Evolutionary conservation across 2,888 invertebrate species (phyloP).

Genomic region (Cataglyphis altisquamis): DNA sequence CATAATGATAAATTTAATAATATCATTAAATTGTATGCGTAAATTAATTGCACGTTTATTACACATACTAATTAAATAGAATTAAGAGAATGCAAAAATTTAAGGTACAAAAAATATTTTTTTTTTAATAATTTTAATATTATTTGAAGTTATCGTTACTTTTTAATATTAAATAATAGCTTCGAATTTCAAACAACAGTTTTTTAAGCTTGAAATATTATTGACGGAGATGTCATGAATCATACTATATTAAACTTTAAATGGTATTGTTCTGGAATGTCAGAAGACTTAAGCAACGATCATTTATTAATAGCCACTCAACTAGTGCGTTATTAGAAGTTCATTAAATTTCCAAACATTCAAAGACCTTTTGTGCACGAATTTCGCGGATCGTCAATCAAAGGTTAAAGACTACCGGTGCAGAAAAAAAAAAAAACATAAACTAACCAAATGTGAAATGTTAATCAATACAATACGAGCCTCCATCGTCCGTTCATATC

Average conservation of each 20-base stretch:
- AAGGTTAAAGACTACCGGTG: background rate
- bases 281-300: background rate
- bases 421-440: constrained; percentile 13
- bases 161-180: background rate
- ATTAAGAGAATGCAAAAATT: background rate
- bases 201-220: background rate
- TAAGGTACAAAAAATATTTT: background rate
- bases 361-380: background rate
- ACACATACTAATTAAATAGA: background rate
- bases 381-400: constrained; percentile 9
- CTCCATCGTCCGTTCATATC: constrained; percentile 49
- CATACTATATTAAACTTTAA: background rate
- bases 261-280: background rate
- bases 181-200: background rate
- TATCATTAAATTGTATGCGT: background rate
- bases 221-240: background rate
- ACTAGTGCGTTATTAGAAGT: background rate
- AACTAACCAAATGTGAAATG: constrained; percentile 27
- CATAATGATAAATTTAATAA: no score
- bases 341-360: background rate
- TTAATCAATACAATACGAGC: constrained; percentile 39
- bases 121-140: background rate
- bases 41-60: background rate
- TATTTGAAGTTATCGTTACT: background rate
- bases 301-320: background rate